A percentile compares a stretch with the other conserved stretches of the same genome.
phyloP scores from a whole-genome alignment of 2,797 vertebrate species.

The Falco concolor region DNA sequence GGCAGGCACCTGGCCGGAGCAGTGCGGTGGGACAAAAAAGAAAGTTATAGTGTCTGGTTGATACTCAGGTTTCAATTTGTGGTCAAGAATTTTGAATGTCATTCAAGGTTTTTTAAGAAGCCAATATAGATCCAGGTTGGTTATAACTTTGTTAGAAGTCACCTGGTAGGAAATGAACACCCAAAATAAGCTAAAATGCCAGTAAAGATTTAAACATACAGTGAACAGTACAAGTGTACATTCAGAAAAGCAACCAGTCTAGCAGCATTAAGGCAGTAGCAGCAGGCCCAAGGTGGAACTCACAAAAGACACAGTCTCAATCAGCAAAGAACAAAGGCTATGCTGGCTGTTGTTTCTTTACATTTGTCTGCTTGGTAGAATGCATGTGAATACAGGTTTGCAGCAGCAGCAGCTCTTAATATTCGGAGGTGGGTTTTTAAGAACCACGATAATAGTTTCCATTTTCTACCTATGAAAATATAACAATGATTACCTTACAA shows the following conservation, averaged over 20 bases:
- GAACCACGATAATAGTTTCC: not conserved
- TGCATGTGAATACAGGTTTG: rapidly evolving
- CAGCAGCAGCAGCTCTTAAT: not conserved
- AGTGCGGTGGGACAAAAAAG: not conserved
- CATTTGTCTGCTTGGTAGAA: not conserved
- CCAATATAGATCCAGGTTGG: not conserved
- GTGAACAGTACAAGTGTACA: not conserved
- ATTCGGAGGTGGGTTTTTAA: not conserved
- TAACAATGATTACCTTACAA: not conserved
- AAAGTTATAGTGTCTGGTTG: not conserved
- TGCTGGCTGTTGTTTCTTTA: not conserved
- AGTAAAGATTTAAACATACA: not conserved
- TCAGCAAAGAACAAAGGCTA: not conserved
- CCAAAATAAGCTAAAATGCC: not conserved
- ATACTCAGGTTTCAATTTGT: not conserved
- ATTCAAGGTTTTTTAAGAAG: not conserved
- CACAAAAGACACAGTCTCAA: not conserved
- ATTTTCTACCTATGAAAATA: not conserved
- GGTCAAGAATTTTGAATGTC: not conserved
- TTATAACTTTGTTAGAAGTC: not conserved
- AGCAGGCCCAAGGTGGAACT: not conserved
- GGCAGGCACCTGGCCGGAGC: not conserved
- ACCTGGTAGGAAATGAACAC: not conserved
- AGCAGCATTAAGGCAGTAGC: not conserved
- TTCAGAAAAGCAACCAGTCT: not conserved